Evolutionary conservation across 1,140 invertebrate genomes (phyloP).

Genomic region (Diachasmimorpha longicaudata): DNA sequence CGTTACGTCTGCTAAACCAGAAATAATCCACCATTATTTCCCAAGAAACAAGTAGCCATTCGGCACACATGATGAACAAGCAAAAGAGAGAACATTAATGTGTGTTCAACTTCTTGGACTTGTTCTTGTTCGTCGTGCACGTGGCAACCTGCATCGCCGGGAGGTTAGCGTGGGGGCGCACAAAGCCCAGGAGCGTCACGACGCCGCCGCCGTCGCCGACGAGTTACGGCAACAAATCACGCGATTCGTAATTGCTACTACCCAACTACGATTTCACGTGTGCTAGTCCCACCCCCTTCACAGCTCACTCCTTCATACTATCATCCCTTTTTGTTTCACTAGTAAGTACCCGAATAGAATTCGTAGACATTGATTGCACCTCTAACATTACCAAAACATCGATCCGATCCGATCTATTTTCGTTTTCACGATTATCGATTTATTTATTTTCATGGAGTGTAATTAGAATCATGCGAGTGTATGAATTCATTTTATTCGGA

Average conservation of each 20-base stretch:
- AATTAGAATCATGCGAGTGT: no score
- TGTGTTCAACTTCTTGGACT: constrained; percentile 2
- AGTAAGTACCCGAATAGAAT: constrained; percentile 2
- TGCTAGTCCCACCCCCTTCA: constrained; percentile 4
- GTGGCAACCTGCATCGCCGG: constrained; percentile 40
- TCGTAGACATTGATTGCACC: background rate
- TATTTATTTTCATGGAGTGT: background rate
- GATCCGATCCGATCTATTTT: background rate
- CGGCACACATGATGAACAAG: background rate
- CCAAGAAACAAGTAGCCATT: background rate
- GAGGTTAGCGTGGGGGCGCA: constrained; percentile 12
- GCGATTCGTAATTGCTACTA: constrained; percentile 58
- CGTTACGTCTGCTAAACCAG: background rate
- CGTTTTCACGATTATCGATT: background rate
- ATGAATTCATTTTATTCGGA: no score
- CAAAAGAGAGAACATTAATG: background rate
- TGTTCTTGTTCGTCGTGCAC: constrained; percentile 35
- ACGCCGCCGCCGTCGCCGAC: constrained; percentile 45
- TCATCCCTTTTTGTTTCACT: constrained; percentile 7
- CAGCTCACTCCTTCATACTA: constrained; percentile 3
- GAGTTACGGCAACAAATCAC: constrained; percentile 57
- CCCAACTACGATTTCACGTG: constrained; percentile 47
- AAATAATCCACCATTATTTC: background rate
- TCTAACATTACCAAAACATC: background rate
- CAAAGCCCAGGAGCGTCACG: constrained; percentile 50